Percentiles rank a stretch among this genome's conserved stretches.
Evolutionary conservation across 92 coral and sea anemone genomes (phyloP).

Genomic region (Epizoanthus fatuus): DNA sequence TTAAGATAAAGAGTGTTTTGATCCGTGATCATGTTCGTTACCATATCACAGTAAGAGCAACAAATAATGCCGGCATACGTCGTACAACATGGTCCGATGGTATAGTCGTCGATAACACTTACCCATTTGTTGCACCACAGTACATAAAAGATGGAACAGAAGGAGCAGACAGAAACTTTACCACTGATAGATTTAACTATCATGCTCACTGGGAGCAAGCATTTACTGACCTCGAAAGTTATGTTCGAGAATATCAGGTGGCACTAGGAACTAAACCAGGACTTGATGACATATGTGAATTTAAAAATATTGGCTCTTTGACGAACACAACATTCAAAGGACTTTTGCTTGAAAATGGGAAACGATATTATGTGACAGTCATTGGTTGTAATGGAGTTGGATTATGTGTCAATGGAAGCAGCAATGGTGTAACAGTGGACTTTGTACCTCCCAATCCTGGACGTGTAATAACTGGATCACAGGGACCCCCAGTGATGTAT

Average conservation of each 20-base stretch:
- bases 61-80: slow-evolving; percentile 74
- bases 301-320: slow-evolving; percentile 55
- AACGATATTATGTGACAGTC: slow-evolving; percentile 70
- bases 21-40: slow-evolving; percentile 68
- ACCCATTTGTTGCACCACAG: slow-evolving; percentile 73
- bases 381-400: slow-evolving; percentile 86
- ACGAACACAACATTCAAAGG: slow-evolving; percentile 68
- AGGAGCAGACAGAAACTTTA: slow-evolving; percentile 79
- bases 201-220: slow-evolving; percentile 96
- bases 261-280: slow-evolving; percentile 88
- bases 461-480: slow-evolving; percentile 67
- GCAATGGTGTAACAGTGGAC: slow-evolving; percentile 87
- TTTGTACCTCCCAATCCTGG: slow-evolving; percentile 86
- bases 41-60: slow-evolving; percentile 73
- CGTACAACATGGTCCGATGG: slow-evolving; percentile 83
- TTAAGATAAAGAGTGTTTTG: no score
- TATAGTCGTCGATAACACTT: slow-evolving; percentile 79
- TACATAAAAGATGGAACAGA: slow-evolving; percentile 80
- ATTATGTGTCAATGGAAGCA: slow-evolving; percentile 88
- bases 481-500: slow-evolving; percentile 77
- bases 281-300: slow-evolving; percentile 57
- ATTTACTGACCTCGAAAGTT: slow-evolving; percentile 88
- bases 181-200: slow-evolving; percentile 52
- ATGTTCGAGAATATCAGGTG: slow-evolving; percentile 66
- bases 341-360: slow-evolving; percentile 72